A percentile compares a stretch with the other conserved stretches of the same genome.
Evolutionary conservation across 2,113 vertebrate genomes (phyloP).

Genomic region (Perognathus longimembris): DNA sequence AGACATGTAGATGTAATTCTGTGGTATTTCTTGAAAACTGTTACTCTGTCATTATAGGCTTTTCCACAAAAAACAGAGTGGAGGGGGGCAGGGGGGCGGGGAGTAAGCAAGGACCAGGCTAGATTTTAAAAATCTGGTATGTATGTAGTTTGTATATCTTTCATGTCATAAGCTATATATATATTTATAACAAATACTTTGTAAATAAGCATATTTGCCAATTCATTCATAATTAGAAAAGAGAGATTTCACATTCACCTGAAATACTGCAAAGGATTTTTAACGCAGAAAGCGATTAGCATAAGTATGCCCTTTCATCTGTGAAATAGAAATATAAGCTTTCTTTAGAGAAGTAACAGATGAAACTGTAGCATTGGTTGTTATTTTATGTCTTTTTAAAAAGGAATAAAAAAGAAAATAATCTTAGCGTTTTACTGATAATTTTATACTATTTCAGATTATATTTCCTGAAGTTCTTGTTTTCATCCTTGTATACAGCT

Average conservation of each 20-base stretch:
- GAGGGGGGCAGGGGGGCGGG: too few species aligned
- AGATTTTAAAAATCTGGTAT: slow-evolving; percentile 63
- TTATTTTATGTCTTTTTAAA: slow-evolving; percentile 55
- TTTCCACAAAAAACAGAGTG: slow-evolving; percentile 42
- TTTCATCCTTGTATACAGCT: slow-evolving; percentile 65
- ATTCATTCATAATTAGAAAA: slow-evolving; percentile 46
- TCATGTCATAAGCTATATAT: slow-evolving; percentile 73
- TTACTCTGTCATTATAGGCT: slow-evolving; percentile 46
- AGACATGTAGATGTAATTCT: slow-evolving; percentile 56
- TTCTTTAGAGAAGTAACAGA: slow-evolving; percentile 58
- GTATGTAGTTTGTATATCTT: slow-evolving; percentile 72
- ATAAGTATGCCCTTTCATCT: slow-evolving; percentile 27
- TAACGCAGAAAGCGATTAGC: slow-evolving; percentile 3
- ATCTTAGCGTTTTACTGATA: slow-evolving; percentile 59
- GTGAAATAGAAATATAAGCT: slow-evolving; percentile 41
- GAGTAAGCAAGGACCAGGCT: slow-evolving; percentile 47
- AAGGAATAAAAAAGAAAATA: slow-evolving; percentile 64
- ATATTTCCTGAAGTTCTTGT: slow-evolving; percentile 61
- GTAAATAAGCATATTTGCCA: slow-evolving; percentile 65
- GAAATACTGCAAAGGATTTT: slow-evolving; percentile 42
- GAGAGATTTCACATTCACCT: slow-evolving; percentile 17
- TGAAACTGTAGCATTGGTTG: slow-evolving; percentile 37
- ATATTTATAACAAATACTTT: slow-evolving; percentile 74
- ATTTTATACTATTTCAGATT: slow-evolving; percentile 70
- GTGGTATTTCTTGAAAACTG: slow-evolving; percentile 66